Evolutionary conservation across 1,140 invertebrate genomes (phyloP), one percentile per base, ranked within the genome.

Genomic region (Polyergus mexicanus): DNA sequence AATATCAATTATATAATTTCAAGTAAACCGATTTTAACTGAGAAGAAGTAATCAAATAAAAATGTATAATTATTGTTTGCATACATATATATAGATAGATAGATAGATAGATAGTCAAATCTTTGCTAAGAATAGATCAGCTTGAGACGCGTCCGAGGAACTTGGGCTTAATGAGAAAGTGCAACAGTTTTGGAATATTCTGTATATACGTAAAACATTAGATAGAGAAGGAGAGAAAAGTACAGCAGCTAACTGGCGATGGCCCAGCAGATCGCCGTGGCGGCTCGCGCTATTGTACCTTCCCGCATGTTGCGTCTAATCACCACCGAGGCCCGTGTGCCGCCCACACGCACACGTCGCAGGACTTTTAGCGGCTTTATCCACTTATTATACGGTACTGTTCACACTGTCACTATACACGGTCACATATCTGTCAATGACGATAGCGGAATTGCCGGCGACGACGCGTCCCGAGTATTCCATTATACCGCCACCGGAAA

Each of bases 241-340:
- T 91, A 91, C 89, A 88, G 89, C 87, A 77, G 90, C 90, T 90
- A 90, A 91, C 85, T 91, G 90, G 89, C 89, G 89, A 91, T 84
- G 89, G 84, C 89, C 89, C 89, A 90, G 86, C 80, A 69, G 86
- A 90, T 90, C 84, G 89, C 89, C 89, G 89, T 91, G 84, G 56
- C 77, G 72, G 87, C 81, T 85, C 85, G 90, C 90, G 81, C 78
- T 90, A 90, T 88, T 91, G 90, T 91, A 91, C 90, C 87, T 91
- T 91, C 90, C 90, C 90, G 90, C 90, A 91, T 91, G 89, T 89
- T 90, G 90, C 89, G 89, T 85, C 76, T 90, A 83, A 90, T 78
- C 87, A 90, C 84, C 89, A 90, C 88, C 88, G 86, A 89, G 66
- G 78, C 72, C 78, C 74, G 85, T 89, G 88, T 77, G 85, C 54